Evolutionary conservation across 2,888 invertebrate genomes (phyloP).

Genomic region (Amblyteles armatorius): DNA sequence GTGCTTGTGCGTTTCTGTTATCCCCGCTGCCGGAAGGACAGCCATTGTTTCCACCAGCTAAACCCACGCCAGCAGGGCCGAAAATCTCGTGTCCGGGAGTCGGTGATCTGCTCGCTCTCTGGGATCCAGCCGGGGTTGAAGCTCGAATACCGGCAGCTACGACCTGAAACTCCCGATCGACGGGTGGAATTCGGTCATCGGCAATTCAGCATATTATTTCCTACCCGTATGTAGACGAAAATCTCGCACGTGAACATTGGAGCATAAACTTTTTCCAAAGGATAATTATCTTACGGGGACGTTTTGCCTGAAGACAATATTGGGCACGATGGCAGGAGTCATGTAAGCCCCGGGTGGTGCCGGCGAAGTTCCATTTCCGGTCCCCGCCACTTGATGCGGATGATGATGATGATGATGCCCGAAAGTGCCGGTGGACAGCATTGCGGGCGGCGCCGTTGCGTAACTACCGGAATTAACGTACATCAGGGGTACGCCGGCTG

Average conservation of each 20-base stretch:
- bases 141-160: conserved; percentile 80
- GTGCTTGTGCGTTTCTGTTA: conserved; percentile 80
- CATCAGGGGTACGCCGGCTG: conserved; percentile 81
- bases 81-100: conserved; percentile 82
- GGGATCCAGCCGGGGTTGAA: conserved; percentile 81
- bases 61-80: conserved; percentile 71
- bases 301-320: conserved; percentile 82
- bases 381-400: conserved; percentile 77
- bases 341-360: conserved; percentile 81
- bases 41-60: conserved; percentile 54
- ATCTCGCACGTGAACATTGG: neutral
- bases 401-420: conserved; percentile 74
- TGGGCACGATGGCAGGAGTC: conserved; percentile 81
- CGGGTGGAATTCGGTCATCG: neutral
- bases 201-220: neutral
- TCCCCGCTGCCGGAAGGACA: conserved; percentile 76
- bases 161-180: conserved; percentile 64
- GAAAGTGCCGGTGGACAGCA: conserved; percentile 79
- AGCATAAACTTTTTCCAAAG: neutral
- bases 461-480: conserved; percentile 82
- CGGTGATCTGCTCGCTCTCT: conserved; percentile 82
- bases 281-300: conserved; percentile 78
- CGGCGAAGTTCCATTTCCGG: conserved; percentile 78
- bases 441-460: conserved; percentile 76
- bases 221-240: neutral